phyloP scores from a whole-genome alignment of 2,888 invertebrate genomes.

The Neria commutata region DNA sequence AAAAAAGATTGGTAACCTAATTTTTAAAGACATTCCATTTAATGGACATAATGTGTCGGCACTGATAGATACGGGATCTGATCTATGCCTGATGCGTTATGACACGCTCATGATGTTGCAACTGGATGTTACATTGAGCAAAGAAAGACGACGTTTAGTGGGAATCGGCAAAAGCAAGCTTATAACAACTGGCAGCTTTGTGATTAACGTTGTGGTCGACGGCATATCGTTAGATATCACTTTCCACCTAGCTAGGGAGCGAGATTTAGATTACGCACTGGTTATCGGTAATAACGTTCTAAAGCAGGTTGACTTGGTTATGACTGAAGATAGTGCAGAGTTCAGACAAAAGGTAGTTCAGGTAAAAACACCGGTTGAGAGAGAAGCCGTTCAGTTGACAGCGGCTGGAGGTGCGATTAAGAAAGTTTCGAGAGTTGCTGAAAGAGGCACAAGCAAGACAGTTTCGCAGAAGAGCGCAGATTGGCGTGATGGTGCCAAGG shows the following conservation, averaged over 20 bases:
- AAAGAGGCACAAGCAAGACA: too few species aligned
- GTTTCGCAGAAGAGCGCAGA: too few species aligned
- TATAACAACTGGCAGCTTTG: conserved; percentile 14
- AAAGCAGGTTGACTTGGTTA: neutral
- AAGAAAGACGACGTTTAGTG: conserved; percentile 14
- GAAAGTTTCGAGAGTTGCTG: too few species aligned
- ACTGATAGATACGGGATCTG: neutral
- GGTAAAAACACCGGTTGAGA: too few species aligned
- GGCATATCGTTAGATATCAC: neutral
- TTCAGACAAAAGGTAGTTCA: too few species aligned
- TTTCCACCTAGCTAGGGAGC: neutral
- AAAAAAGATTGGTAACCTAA: neutral
- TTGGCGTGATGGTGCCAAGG: too few species aligned
- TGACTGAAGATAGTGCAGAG: neutral
- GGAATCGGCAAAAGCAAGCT: conserved; percentile 15
- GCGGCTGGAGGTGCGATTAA: too few species aligned
- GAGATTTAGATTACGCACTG: neutral
- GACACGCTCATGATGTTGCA: conserved; percentile 16
- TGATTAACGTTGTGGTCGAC: neutral
- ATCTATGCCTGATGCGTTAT: conserved; percentile 17
- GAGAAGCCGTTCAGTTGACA: too few species aligned
- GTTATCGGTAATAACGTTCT: neutral
- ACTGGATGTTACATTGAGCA: conserved; percentile 11
- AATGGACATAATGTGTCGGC: neutral
- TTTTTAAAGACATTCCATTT: neutral